phyloP scores from a whole-genome alignment of 2,888 invertebrate species.

The Cosmia trapezina region DNA sequence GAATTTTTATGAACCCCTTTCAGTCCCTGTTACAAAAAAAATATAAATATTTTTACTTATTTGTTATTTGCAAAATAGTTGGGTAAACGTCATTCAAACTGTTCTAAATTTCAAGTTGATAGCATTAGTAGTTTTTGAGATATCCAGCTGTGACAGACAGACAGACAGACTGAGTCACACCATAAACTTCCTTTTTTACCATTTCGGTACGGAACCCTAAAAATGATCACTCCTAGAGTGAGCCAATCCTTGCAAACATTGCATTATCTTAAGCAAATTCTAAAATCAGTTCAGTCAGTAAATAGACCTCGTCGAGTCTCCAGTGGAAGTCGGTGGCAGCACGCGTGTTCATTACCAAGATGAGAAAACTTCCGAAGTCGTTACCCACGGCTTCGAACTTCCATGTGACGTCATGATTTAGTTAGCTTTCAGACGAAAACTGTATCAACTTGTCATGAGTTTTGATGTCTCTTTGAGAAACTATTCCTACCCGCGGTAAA shows the following conservation, averaged over 20 bases:
- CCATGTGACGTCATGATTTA: conserved; percentile 54
- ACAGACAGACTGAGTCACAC: too few relatives aligned
- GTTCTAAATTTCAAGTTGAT: too few relatives aligned
- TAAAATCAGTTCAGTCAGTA: conserved; percentile 24
- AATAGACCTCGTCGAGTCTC: conserved; percentile 8
- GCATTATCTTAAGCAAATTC: conserved; percentile 22
- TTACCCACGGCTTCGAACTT: conserved; percentile 35
- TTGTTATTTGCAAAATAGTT: too few relatives aligned
- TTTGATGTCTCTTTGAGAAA: conserved; percentile 44
- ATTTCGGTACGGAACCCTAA: too few relatives aligned
- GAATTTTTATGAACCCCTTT: too few relatives aligned
- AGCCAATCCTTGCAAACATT: neutral
- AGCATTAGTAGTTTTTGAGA: too few relatives aligned
- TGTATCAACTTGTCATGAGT: conserved; percentile 33
- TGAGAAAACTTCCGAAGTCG: conserved; percentile 58
- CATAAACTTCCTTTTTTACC: too few relatives aligned
- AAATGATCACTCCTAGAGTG: too few relatives aligned
- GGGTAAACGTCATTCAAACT: too few relatives aligned
- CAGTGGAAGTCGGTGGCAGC: conserved; percentile 21
- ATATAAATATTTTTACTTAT: too few relatives aligned
- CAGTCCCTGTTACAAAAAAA: too few relatives aligned
- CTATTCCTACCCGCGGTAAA: conserved; percentile 20
- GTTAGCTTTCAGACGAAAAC: conserved; percentile 40
- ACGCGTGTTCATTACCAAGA: conserved; percentile 55
- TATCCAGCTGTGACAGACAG: too few relatives aligned